These are phyloP conservation scores for Bombycilla garrulus DNA, from an alignment of 2,113 vertebrate genomes.

Conservation along the genomic window DNA sequence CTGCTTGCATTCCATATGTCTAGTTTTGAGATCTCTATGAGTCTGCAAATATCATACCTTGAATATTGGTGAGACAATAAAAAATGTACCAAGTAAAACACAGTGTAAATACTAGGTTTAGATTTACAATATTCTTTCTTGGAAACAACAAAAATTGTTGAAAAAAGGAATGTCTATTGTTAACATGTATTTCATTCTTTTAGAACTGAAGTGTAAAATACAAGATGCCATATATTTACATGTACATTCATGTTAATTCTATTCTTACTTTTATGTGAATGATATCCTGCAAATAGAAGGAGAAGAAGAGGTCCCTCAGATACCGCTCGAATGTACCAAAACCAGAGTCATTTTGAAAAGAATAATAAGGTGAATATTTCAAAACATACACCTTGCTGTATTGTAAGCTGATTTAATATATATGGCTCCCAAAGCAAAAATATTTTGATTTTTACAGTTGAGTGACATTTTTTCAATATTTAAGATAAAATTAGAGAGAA, in stretches of 20 bases:
- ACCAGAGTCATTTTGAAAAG: not conserved
- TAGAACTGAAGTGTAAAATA: not conserved
- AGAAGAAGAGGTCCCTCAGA: not conserved
- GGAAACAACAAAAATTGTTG: not conserved
- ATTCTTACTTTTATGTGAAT: not conserved
- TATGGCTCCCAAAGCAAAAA: not conserved
- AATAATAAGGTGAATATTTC: not conserved
- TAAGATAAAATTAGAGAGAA: not conserved
- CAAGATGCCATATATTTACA: not conserved
- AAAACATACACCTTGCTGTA: not conserved
- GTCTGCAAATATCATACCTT: not conserved
- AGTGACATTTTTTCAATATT: not conserved
- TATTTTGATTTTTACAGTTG: not conserved
- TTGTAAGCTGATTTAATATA: not conserved
- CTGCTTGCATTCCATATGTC: not conserved
- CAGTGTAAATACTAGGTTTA: not conserved
- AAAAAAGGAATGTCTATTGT: not conserved
- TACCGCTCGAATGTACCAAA: not conserved
- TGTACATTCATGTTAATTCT: not conserved
- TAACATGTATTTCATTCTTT: not conserved
- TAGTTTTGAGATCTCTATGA: not conserved
- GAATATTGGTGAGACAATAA: not conserved
- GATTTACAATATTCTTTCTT: not conserved
- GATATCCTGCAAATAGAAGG: not conserved
- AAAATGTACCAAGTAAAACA: not conserved